Base-by-base conservation (phyloP, 2,113 vertebrate species). In the Hippopotamus amphibius region DNA sequence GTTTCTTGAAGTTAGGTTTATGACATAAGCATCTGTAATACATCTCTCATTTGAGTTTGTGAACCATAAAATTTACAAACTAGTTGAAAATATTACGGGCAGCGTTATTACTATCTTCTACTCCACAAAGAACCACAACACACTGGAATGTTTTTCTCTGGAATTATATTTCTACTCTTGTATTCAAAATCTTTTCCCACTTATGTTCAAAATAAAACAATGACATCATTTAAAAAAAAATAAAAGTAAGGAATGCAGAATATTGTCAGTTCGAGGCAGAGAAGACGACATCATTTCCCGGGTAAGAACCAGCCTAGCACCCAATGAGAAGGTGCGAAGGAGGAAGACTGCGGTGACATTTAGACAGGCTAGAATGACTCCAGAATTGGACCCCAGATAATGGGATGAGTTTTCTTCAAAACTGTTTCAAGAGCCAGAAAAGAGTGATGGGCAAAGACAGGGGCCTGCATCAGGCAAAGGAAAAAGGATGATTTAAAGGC, bases 121-220 rank as follows among this genome's bases (percentile, higher is more conserved):
- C 37, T 53, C n/a, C 65, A 95, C 12, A 61, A 86, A 88, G 26
- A 92, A 82, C 41, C 37, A 91, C 7, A 65, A 33, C 65, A 76
- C 69, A 86, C 84, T 93, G 81, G 79, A 96, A 95, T 77, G 79
- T 81, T 92, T 93, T 93, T 69, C 77, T 97, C 66, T 94, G 59
- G 74, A 96, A 95, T 55, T 74, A 30, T 71, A 3, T 97, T 94
- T 97, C 68, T 95, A 93, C 14, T 89, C 76, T 88, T 80, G 7
- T 91, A 63, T 93, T 93, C 5, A 68, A 80, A 66, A 66, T 19
- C 0, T 69, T 74, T 68, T 7, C 43, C 50, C 26, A 41, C 6
- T 28, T 85, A 63, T 21, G 72, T 93, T 88, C 24, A 68, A 94
- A 97, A 95, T 95, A 97, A 97, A 95, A 94, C 30, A 37, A 37